Base-by-base conservation (phyloP, 1,140 invertebrate species). In the Brachionus plicatilis region DNA sequence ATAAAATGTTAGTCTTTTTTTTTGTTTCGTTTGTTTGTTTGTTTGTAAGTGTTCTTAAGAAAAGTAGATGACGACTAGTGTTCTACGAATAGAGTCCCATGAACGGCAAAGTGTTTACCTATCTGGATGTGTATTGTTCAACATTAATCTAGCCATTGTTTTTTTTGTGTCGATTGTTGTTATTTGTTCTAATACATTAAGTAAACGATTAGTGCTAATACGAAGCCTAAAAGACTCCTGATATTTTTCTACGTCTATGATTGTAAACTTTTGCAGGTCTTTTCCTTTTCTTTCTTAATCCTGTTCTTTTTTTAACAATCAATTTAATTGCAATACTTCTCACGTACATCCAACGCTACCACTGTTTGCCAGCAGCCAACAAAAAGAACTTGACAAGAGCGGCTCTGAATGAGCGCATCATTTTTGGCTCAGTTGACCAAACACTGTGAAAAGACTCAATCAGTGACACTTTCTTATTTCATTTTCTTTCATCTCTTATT, bases 201-300 rank as follows among this genome's bases (percentile, higher is more conserved):
- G 43, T 24, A 72, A 72, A 72, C 68, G 68, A 72, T 72, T 72
- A 72, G 41, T 7, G 68, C 29, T 72, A 72, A 72, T 72, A 72
- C n/a, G 37, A 43, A 72, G n/a, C 12, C 68, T 41, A 20, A 72
- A 37, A 37, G 33, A 37, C 33, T 37, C 33, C 33, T 37, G 33
- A 37, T 37, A 37, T 37, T 37, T 37, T 37, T 7, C 33, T 37
- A 37, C 2, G 29, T 37, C 27, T 29, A 70, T n/a, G 29, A 9
- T 4, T 33, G 14, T 43, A 72, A 72, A 72, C 68, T 72, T n/a
- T 72, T 17, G 9, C 20, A 72, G 68, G 68, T 43, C 68, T 41
- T 72, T 72, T 72, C 41, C 41, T 8, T 24, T 37, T 37, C 33
- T 37, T 7, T 7, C 33, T 37, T 37, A 37, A 37, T n/a, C 33